Conservation (phyloP, 2,888 invertebrate species). For the Noctua comes region DNA sequence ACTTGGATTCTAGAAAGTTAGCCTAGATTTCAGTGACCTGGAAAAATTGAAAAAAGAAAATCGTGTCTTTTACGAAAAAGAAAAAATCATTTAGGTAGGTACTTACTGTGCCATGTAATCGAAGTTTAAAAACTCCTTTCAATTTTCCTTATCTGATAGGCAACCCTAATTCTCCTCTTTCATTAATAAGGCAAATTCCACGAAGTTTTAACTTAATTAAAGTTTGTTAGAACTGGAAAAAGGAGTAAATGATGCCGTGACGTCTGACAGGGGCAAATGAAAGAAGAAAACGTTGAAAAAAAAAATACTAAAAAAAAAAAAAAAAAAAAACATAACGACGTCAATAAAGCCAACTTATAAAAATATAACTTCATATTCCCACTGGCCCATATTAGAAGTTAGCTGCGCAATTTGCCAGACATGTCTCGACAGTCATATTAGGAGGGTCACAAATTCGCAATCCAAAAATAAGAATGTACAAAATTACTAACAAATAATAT, state of each 20-base stretch:
- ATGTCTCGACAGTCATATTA: conserved; percentile 14
- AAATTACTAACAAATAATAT: conserved; percentile 33
- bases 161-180: conserved; percentile 53
- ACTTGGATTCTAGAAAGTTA: background rate
- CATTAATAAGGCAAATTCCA: conserved; percentile 58
- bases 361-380: conserved; percentile 6
- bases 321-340: background rate
- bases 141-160: conserved; percentile 32
- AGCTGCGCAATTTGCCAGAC: conserved; percentile 5
- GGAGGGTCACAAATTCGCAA: conserved; percentile 3
- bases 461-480: conserved; percentile 29
- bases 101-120: conserved; percentile 18
- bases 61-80: background rate
- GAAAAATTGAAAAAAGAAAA: background rate
- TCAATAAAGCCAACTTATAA: background rate
- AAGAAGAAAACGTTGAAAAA: too few relatives aligned
- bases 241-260: too few relatives aligned
- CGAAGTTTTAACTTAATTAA: conserved; percentile 61
- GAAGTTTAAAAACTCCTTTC: conserved; percentile 32
- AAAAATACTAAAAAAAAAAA: too few relatives aligned
- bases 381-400: background rate
- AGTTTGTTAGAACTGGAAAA: conserved; percentile 50
- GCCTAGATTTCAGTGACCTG: background rate
- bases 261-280: too few relatives aligned
- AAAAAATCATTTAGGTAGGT: background rate